Conservation (phyloP, 2,113 vertebrate genomes). For the Thalassarche chlororhynchos region DNA sequence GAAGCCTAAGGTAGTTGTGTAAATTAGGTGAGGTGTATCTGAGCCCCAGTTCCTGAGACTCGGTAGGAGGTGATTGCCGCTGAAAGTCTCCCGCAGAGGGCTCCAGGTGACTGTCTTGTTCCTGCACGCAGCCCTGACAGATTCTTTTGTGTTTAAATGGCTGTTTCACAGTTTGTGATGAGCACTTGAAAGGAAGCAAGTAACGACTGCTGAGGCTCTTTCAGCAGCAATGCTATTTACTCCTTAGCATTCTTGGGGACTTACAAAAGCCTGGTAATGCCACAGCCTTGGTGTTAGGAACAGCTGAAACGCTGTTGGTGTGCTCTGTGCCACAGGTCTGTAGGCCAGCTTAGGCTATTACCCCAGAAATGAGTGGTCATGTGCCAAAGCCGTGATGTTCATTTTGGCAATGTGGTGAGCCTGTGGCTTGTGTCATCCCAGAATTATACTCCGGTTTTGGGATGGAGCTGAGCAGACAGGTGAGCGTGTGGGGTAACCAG, state of each 20-base stretch:
- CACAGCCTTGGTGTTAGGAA: neutral
- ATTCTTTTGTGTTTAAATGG: neutral
- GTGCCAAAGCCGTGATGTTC: neutral
- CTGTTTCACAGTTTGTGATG: neutral
- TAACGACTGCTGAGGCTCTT: neutral
- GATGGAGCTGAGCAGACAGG: neutral
- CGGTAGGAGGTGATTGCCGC: neutral
- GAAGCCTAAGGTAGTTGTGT: too few relatives aligned
- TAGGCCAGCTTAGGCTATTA: neutral
- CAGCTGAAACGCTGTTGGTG: accelerated
- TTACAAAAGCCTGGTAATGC: too few relatives aligned
- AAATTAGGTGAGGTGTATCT: neutral
- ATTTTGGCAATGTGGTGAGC: neutral
- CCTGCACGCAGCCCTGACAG: neutral
- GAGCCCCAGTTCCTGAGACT: neutral
- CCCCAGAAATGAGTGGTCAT: neutral
- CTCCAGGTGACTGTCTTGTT: neutral
- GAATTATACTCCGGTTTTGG: neutral
- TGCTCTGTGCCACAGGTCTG: neutral
- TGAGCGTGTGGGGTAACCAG: neutral
- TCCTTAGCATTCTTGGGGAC: neutral
- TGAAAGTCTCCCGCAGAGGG: neutral
- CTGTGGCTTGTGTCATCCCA: neutral
- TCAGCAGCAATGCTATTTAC: too few relatives aligned
- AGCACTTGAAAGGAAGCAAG: neutral